Evolutionary conservation across 2,113 vertebrate species (phyloP), one percentile per base, ranked within the genome.

Genomic region (Oncorhynchus nerka): DNA sequence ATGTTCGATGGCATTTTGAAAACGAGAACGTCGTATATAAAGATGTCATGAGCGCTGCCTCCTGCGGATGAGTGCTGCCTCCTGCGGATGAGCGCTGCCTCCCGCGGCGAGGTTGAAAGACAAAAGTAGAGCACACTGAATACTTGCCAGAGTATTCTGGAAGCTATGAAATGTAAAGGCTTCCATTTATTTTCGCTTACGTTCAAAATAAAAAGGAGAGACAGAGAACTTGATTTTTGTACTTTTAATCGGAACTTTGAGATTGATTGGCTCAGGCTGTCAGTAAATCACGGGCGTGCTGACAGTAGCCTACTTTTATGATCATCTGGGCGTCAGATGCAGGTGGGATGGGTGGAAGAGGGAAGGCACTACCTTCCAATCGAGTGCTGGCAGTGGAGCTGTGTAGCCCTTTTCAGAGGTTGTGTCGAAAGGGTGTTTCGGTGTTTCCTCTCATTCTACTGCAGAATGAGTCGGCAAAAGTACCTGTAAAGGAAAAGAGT

Each of bases 1-100:
- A 95, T 93, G 93, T 92, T 95, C 90, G 87, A 89, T 93, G 93
- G 91, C 93, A 91, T 94, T 96, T 94, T 93, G 92, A 94, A 94
- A 94, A 95, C 84, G 90, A 94, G 94, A 93, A 81, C 85, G 88
- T 95, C 93, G 84, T 94, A 92, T 93, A 94, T 95, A 95, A 95
- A 95, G 94, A 94, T 94, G 94, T 95, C 94, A 93, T 87, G 81
- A 84, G 84, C 80, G 84, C 91, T 88, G 86, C 91, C 94, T 94
- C 94, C 94, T 91, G 93, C 88, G 59, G 94, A 86, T 87, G 81
- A 84, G 84, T 79, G 84, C 91, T 88, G 86, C 91, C 94, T 94
- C 94, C 94, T 91, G 93, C 89, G 61, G 94, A 94, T 87, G 81
- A 83, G 84, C 80, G 84, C 91, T 88, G 86, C 91, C 94, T 94